A percentile compares a stretch with the other conserved stretches of the same genome.
Evolutionary conservation across 2,113 vertebrate genomes (phyloP).

Genomic region (Pao palembangensis): DNA sequence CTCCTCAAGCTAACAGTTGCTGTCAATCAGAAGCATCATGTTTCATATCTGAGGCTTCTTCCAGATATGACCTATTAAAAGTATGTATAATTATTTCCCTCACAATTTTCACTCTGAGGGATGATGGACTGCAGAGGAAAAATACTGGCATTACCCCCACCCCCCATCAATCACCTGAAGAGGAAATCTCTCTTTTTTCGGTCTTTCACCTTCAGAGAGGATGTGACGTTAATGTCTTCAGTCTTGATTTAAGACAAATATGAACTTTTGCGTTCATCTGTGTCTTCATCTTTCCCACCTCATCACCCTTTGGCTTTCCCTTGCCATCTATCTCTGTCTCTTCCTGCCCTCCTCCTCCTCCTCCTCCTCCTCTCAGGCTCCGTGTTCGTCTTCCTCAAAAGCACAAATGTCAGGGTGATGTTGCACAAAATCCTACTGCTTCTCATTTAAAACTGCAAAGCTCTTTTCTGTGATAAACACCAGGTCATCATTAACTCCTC

Average conservation of each 20-base stretch:
- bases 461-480: slow-evolving; percentile 8
- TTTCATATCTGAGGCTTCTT: too few species aligned
- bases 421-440: background rate
- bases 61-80: too few species aligned
- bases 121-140: background rate
- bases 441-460: slow-evolving; percentile 1
- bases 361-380: background rate
- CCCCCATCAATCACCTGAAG: background rate
- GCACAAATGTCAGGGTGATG: background rate
- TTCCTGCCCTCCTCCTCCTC: background rate
- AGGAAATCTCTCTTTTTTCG: slow-evolving; percentile 3
- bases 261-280: slow-evolving; percentile 25
- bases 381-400: too few species aligned
- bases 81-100: too few species aligned
- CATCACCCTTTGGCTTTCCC: slow-evolving; percentile 15
- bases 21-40: too few species aligned
- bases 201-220: slow-evolving; percentile 27
- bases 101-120: background rate
- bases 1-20: too few species aligned
- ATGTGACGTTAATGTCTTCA: slow-evolving; percentile 14
- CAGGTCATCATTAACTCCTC: slow-evolving; percentile 10
- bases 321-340: background rate
- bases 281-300: slow-evolving; percentile 1
- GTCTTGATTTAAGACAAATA: slow-evolving; percentile 23
- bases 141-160: background rate